phyloP scores from a whole-genome alignment of 1,140 invertebrate species.

The Rhopalosiphum maidis region DNA sequence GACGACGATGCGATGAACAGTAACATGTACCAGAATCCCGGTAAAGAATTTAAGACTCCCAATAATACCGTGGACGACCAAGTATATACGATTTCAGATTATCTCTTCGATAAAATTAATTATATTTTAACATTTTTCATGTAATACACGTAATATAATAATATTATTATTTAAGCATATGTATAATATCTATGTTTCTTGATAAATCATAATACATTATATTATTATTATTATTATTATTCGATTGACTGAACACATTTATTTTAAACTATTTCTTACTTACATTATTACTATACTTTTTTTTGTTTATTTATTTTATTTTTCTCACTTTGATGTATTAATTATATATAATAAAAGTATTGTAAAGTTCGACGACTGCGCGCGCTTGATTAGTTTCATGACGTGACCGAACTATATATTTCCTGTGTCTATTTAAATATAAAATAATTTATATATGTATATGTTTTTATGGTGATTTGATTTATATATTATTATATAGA shows the following conservation, averaged over 20 bases:
- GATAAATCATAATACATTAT: not conserved
- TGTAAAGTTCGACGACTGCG: not conserved
- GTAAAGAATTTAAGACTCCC: not conserved
- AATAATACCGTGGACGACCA: not conserved
- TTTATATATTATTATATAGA: not conserved
- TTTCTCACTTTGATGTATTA: not conserved
- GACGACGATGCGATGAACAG: not conserved
- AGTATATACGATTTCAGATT: slow-evolving; percentile 25
- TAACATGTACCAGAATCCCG: not conserved
- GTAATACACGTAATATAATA: not conserved
- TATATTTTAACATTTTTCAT: not conserved
- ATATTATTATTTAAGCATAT: not conserved
- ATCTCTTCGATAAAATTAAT: not conserved
- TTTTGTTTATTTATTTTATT: not conserved
- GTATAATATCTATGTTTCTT: not conserved
- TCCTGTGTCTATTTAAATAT: slow-evolving; percentile 3
- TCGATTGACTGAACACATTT: not conserved
- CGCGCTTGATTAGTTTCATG: not conserved
- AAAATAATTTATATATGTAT: not conserved
- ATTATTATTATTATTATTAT: not conserved
- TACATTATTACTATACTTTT: not conserved
- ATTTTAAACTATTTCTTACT: not conserved
- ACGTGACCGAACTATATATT: not conserved
- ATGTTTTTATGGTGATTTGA: not conserved
- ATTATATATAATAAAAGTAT: not conserved